Conservation (phyloP, 1,140 invertebrate genomes). For the Scylla paramamosain region DNA sequence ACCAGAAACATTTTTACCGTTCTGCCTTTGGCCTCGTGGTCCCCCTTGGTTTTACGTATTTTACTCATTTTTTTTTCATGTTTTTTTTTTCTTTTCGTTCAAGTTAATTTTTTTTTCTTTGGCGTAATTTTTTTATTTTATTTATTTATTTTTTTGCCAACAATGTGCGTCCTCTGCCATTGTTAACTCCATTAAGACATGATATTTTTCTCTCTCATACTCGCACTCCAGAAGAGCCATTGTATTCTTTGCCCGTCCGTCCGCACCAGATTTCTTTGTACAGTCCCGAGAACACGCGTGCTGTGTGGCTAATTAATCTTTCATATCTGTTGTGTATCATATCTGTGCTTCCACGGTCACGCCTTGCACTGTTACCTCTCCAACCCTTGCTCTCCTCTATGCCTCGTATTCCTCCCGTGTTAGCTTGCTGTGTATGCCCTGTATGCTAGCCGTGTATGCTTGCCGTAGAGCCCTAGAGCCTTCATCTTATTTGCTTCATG, state of each 20-base stretch:
- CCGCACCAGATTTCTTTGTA: not conserved
- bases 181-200: not conserved
- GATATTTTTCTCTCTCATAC: not conserved
- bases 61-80: too few species aligned
- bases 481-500: constrained; percentile 14
- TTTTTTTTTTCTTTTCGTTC: not conserved
- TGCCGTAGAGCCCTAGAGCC: not conserved
- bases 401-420: not conserved
- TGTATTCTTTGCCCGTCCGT: not conserved
- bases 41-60: not conserved
- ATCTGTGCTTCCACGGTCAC: too few species aligned
- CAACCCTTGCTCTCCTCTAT: not conserved
- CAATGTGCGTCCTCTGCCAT: not conserved
- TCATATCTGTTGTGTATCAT: not conserved
- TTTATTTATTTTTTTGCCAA: not conserved
- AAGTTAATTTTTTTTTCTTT: not conserved
- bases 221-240: not conserved
- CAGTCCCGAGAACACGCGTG: not conserved
- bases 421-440: too few species aligned
- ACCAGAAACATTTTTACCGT: not conserved
- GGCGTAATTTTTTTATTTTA: too few species aligned
- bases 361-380: too few species aligned
- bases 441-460: not conserved
- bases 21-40: not conserved
- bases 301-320: not conserved